Evolutionary conservation across 2,888 invertebrate genomes (phyloP), one percentile per base, ranked within the genome.

Genomic region (Agrotis ipsilon): DNA sequence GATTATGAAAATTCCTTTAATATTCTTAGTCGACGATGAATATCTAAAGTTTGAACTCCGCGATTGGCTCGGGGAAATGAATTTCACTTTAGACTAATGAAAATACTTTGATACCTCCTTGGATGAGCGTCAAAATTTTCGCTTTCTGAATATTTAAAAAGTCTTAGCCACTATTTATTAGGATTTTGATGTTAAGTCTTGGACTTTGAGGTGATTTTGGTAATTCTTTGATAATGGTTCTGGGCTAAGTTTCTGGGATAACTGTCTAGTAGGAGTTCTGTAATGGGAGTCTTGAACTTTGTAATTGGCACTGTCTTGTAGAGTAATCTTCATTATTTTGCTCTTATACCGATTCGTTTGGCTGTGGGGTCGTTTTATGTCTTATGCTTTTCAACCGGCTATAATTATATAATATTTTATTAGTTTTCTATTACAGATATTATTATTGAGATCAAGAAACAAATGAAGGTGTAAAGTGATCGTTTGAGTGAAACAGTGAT

Each of bases 1-100:
- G 94, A 94, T 94, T 94, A 94, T 92, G 91, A 93, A 92, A 94
- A 94, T 94, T 94, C 92, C 91, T 90, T 89, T 92, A 92, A 93
- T 94, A 93, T 91, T 91, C 86, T 86, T 86, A 85, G 80, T 78
- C 81, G 84, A 82, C 78, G 80, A 81, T 82, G 89, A 92, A 92
- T 90, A 90, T 89, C 86, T 86, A 81, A 86, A 93, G 88, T 92
- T 91, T 83, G 86, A 90, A 89, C 89, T 90, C 86, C 69, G 86
- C 87, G 87, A 91, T 92, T 90, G 89, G 89, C 89, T 91, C 83
- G 82, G 89, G 91, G 92, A 94, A 94, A 94, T 94, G 92, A 94
- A 94, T 93, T 94, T 93, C 90, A 93, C 93, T 94, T 93, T 90
- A 88, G 87, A 87, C 89, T 94, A 94, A 94, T 95, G 95, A 95